Evolutionary conservation across 2,888 invertebrate genomes (phyloP), one percentile per base, ranked within the genome.

Genomic region (Diarsia brunnea): DNA sequence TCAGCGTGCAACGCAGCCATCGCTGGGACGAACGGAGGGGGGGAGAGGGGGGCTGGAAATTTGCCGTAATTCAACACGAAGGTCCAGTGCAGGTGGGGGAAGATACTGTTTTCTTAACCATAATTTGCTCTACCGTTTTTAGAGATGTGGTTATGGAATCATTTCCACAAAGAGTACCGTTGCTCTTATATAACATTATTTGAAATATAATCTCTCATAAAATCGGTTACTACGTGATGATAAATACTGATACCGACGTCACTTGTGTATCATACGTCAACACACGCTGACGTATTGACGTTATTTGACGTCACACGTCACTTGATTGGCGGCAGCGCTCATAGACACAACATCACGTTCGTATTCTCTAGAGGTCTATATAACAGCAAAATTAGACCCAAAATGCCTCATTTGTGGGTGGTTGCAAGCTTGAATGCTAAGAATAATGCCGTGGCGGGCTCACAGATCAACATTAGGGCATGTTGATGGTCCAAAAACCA

Each of bases 211-310:
- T n/a, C n/a, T n/a, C n/a, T n/a, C n/a, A n/a, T n/a, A n/a, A n/a
- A n/a, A n/a, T n/a, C n/a, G n/a, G n/a, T 31, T 31, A 31, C 31
- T 31, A 38, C 38, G 38, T 38, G 38, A 38, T 38, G 38, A 24
- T 2, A 27, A 61, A n/a, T 24, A 12, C 21, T 27, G 43, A 51
- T 27, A 43, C 21, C 43, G 43, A 38, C 69, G n/a, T 16, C 24
- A 60, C 16, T 19, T 24, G 38, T n/a, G 73, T 38, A 27, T 74
- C 74, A 51, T n/a, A n/a, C 49, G 73, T 73, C 49, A 73, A 43
- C 73, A 71, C 51, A n/a, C 43, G n/a, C n/a, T 31, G 75, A 45
- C 43, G 61, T 24, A 51, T 24, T 21, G 49, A 51, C 43, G 16
- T 43, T 73, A 49, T 49, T 60, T 14, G 49, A 61, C n/a, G 51